phyloP scores from a whole-genome alignment of 2,888 invertebrate species.

The Napeogenes inachia region DNA sequence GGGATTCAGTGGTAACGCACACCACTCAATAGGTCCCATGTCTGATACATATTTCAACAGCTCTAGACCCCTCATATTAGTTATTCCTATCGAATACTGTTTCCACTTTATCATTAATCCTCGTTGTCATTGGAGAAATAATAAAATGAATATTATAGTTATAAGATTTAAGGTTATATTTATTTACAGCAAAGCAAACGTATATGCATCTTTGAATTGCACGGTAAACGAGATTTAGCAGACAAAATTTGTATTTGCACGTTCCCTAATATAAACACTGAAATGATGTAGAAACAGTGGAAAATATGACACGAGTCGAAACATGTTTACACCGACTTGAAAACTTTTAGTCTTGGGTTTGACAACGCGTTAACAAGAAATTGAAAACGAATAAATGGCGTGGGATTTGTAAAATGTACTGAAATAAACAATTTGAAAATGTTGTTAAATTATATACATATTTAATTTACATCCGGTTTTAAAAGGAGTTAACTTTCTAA shows the following conservation, averaged over 20 bases:
- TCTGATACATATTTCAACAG: constrained; percentile 18
- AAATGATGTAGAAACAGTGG: constrained; percentile 36
- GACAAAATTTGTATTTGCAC: constrained; percentile 25
- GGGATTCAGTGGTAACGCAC: constrained; percentile 23
- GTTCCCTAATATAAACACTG: constrained; percentile 33
- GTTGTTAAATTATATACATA: no score
- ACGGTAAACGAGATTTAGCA: constrained; percentile 21
- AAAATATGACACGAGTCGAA: constrained; percentile 43
- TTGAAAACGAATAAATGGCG: constrained; percentile 23
- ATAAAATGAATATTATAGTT: not conserved
- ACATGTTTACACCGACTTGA: constrained; percentile 42
- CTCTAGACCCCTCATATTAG: constrained; percentile 1
- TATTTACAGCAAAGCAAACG: constrained; percentile 6
- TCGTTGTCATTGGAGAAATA: not conserved
- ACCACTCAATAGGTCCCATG: constrained; percentile 18
- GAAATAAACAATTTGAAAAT: no score
- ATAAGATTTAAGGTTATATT: not conserved
- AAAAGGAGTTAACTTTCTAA: no score
- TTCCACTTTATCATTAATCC: not conserved
- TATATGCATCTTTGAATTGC: constrained; percentile 16
- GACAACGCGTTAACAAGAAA: constrained; percentile 37
- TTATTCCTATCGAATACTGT: not conserved
- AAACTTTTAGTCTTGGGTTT: constrained; percentile 40
- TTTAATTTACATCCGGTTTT: no score
- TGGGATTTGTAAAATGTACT: not conserved